Evolutionary conservation across 2,113 vertebrate species (phyloP), one percentile per base, ranked within the genome.

Genomic region (Verasper variegatus): DNA sequence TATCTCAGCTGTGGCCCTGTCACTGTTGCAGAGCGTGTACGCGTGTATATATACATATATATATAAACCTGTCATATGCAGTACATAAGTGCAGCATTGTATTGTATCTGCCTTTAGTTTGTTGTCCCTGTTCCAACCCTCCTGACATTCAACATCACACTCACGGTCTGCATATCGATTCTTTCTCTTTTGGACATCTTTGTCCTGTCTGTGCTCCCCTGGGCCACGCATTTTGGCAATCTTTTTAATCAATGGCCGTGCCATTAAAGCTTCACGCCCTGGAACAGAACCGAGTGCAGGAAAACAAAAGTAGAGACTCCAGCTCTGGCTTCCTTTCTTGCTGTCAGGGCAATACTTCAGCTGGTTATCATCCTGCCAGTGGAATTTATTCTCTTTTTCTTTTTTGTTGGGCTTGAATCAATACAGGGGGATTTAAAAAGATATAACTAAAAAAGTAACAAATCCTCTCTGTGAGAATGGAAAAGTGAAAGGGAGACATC

Each of bases 381-480:
- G 24, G 59, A 74, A 69, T 83, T 67, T 62, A 83, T 67, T 77
- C 55, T 75, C 40, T 51, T 15, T 17, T 51, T 51, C 47, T 80
- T 76, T 80, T 74, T 67, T 67, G 18, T n/a, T 4, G 2, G 51
- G 47, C 71, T 82, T 5, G 23, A 52, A 83, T 84, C 78, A 57
- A 67, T 82, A 65, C 60, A 23, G 54, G 68, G 57, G 62, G 77
- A 76, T 83, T 82, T 81, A 68, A 78, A 56, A 88, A 68, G 55
- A 77, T 68, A 83, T 68, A 26, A 37, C 37, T 21, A 26, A n/a
- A 78, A 8, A 27, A 65, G 24, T 12, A 73, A 77, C 56, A 85
- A 77, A 74, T 85, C 51, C 35, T 83, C 23, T 42, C 35, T 26
- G 52, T 23, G 63, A 60, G 31, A 42, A 24, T 54, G 61, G 57